Evolutionary conservation across 2,113 vertebrate species (phyloP), one percentile per base, ranked within the genome.

Genomic region (Aegotheles bennettii): DNA sequence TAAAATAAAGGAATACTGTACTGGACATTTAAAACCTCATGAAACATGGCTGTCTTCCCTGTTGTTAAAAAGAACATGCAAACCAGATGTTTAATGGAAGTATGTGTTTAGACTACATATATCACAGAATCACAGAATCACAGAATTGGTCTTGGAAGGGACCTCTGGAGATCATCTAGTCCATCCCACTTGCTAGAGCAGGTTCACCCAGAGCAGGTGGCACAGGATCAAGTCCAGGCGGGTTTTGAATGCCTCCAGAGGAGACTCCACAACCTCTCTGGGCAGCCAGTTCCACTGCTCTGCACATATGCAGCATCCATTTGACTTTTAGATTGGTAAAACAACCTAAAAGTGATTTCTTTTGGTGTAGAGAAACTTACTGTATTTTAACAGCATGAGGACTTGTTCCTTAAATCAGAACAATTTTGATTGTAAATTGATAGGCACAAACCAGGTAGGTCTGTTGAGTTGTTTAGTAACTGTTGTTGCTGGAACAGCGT

Each of bases 1-100:
- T 51, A 60, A 68, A 80, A 54, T 10, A 85, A 94, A 95, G 76
- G 76, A 82, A 73, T 95, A 76, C 74, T 1, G 0, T 87, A 71
- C 17, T 67, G 43, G 77, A 43, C 65, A 95, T 92, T 94, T 92
- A 89, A 96, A 95, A 81, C 64, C 54, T 91, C 78, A 87, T 92
- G 73, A 95, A 97, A 96, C 64, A 83, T 53, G 38, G 33, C 59
- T 95, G 54, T 84, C 51, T 83, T 92, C 65, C 69, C 77, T 68
- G 54, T 56, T 93, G 61, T 90, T 89, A 91, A 94, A 74, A 95
- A 97, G 75, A 93, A 84, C 71, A 77, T 75, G 40, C 17, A 61
- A 50, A 29, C 11, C 60, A 95, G 81, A 88, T 84, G 54, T 95
- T 94, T 95, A 93, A 84, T 92, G 84, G 69, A 96, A 93, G 4